Evolutionary conservation across 2,113 vertebrate species (phyloP), one percentile per base, ranked within the genome.

Genomic region (Oceanites oceanicus): DNA sequence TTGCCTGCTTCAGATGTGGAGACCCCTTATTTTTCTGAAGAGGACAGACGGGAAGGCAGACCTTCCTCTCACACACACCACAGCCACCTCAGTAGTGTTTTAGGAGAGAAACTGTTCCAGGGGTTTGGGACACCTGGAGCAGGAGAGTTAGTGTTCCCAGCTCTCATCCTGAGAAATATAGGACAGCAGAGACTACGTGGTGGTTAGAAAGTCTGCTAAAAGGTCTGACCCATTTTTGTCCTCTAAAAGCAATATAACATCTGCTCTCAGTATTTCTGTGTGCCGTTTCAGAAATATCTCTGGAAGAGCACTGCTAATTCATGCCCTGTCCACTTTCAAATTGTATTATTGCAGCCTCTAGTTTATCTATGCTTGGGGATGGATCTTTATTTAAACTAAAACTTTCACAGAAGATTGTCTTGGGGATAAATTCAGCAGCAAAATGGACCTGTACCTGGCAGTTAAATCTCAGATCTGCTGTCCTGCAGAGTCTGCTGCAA

Each of bases 211-310:
- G 45, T 87, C 89, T 82, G 77, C 86, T 94, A 30, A 94, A 92
- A 96, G 86, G 47, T 97, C 81, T 97, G 97, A 96, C 96, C 95
- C 92, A 92, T 90, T 97, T 97, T 96, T 88, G 78, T 95, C 95
- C 94, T 97, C 90, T 26, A 3, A 77, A 96, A 94, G 91, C 91
- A 97, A 95, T 96, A 63, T 96, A 96, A 96, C 94, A 92, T 94
- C 94, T 97, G 92, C 25, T 96, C 74, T 93, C 75, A 72, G 75
- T 91, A 90, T 93, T 94, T 96, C 79, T 86, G 50, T 80, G 77
- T 96, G 94, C 90, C 78, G 67, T 93, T 94, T 95, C 92, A 88
- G 87, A 96, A 92, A 94, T 90, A 90, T 83, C 47, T 84, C 84
- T 72, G 92, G 61, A 97, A 95, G 34, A 93, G 67, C 87, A 71